These are phyloP conservation scores for Aricia agestis DNA, from an alignment of 1,140 invertebrate genomes.

Conservation along the genomic window DNA sequence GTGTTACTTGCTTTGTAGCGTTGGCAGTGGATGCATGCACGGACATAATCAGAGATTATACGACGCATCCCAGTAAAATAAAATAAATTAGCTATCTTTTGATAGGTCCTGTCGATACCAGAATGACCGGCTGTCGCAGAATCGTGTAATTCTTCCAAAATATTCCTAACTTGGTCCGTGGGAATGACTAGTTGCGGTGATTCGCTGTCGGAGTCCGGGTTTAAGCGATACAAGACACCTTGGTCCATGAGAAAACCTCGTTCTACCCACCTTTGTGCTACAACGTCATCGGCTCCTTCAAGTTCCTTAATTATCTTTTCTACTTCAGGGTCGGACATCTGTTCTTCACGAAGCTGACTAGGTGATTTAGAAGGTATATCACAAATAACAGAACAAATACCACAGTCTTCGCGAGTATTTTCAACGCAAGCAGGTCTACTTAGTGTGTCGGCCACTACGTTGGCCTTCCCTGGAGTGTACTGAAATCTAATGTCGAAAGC, in stretches of 20 bases:
- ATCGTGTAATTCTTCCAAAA: not conserved
- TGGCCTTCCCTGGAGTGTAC: constrained; percentile 27
- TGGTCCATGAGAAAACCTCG: constrained; percentile 8
- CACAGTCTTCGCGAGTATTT: not conserved
- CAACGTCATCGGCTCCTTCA: not conserved
- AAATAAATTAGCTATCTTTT: not conserved
- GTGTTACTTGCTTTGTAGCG: not conserved
- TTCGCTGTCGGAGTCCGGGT: not conserved
- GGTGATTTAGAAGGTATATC: not conserved
- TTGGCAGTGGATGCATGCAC: not conserved
- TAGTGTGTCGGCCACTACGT: constrained; percentile 25
- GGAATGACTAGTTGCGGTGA: not conserved
- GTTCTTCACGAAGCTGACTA: not conserved
- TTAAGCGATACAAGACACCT: not conserved
- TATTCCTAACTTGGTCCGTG: not conserved
- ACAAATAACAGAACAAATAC: not conserved
- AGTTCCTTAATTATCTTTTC: constrained; percentile 12
- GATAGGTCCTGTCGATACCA: not conserved
- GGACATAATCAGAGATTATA: not conserved
- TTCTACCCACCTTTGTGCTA: constrained; percentile 11
- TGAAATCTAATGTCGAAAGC: constrained; percentile 17
- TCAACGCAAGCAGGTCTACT: constrained; percentile 15
- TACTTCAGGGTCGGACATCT: constrained; percentile 5
- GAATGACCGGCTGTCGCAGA: not conserved
- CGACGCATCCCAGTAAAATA: not conserved